Percentiles rank a stretch among this genome's conserved stretches.
Evolutionary conservation across 2,797 vertebrate genomes (phyloP).

Genomic region (Apogon hyalosoma): DNA sequence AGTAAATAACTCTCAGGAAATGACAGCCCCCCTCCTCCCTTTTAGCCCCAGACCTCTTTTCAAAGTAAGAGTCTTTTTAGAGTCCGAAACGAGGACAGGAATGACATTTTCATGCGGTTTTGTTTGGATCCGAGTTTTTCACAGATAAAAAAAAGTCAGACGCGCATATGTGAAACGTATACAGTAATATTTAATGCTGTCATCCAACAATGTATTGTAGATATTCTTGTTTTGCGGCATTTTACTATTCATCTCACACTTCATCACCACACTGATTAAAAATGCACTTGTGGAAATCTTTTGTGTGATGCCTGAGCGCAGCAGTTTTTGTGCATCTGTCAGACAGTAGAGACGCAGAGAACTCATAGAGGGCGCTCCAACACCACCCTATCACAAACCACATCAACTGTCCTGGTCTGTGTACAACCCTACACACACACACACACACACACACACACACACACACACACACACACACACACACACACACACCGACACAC

Average conservation of each 20-base stretch:
- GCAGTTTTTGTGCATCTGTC: neutral
- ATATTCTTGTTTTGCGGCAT: neutral
- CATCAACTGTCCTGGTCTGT: neutral
- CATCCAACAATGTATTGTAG: no score
- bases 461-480: neutral
- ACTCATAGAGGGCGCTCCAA: constrained; percentile 91
- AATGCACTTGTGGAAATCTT: neutral
- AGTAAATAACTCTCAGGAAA: constrained; percentile 98
- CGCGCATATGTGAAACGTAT: neutral
- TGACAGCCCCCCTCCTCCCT: constrained; percentile 77
- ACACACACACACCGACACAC: no score
- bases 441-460: constrained; percentile 3
- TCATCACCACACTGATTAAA: neutral
- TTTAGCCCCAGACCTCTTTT: constrained; percentile 73
- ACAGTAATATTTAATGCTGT: no score
- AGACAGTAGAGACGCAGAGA: constrained; percentile 5
- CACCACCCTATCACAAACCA: constrained; percentile 75
- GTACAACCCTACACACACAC: constrained; percentile 4
- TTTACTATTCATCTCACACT: rapidly evolving
- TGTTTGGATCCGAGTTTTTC: neutral
- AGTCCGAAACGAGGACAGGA: constrained; percentile 3
- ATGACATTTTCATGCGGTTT: neutral
- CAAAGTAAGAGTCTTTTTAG: constrained; percentile 89
- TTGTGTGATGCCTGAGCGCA: neutral
- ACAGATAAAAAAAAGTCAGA: neutral